A percentile compares a stretch with the other conserved stretches of the same genome.
Conservation (phyloP, 2,888 invertebrate genomes). For the Patella ulyssiponensis region DNA sequence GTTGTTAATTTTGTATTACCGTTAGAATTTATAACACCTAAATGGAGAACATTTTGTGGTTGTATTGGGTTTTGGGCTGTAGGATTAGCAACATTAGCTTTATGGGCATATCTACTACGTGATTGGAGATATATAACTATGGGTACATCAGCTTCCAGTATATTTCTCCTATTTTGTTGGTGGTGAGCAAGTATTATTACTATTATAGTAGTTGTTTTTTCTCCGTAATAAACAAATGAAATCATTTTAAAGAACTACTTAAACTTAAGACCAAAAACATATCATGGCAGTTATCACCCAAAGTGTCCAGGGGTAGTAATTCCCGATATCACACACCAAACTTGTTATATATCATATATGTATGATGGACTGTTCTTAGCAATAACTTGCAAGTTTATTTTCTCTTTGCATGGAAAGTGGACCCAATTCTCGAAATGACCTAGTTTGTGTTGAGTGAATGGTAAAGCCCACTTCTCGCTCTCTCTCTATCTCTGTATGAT, state of each 20-base stretch:
- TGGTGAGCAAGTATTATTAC: slow-evolving; percentile 56
- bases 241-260: neutral
- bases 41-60: slow-evolving; percentile 69
- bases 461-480: too few species aligned
- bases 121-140: slow-evolving; percentile 67
- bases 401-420: too few species aligned
- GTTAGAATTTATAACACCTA: slow-evolving; percentile 65
- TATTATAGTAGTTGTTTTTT: too few species aligned
- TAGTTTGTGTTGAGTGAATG: too few species aligned
- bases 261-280: neutral
- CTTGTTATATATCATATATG: too few species aligned
- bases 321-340: too few species aligned
- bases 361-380: too few species aligned
- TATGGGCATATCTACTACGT: slow-evolving; percentile 61
- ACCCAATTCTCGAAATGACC: too few species aligned
- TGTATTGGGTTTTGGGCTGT: slow-evolving; percentile 69
- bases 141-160: slow-evolving; percentile 52
- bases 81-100: slow-evolving; percentile 63
- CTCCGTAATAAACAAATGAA: neutral
- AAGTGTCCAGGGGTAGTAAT: neutral
- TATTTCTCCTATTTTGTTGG: slow-evolving; percentile 61
- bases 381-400: too few species aligned
- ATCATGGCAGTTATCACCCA: neutral
- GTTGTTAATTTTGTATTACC: slow-evolving; percentile 70
- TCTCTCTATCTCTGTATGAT: too few species aligned